Evolutionary conservation across 1,140 invertebrate genomes (phyloP).

Genomic region (Drosophila littoralis): DNA sequence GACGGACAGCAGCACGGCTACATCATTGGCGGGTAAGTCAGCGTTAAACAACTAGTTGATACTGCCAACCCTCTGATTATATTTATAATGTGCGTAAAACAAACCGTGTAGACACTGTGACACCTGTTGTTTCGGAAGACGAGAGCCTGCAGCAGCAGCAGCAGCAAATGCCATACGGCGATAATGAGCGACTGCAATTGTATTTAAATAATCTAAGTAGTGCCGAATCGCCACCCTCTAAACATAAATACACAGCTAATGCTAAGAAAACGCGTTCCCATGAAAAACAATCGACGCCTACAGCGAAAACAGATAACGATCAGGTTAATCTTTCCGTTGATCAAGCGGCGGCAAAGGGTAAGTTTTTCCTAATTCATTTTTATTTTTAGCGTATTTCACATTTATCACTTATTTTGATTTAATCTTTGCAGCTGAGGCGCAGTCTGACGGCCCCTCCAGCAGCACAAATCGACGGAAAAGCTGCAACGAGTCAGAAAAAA

Average conservation of each 20-base stretch:
- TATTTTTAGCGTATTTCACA: conserved; percentile 12
- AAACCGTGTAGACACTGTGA: conserved; percentile 79
- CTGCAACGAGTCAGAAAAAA: conserved; percentile 3
- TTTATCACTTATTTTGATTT: conserved; percentile 59
- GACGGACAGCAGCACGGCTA: conserved; percentile 58
- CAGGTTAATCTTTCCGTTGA: conserved; percentile 46
- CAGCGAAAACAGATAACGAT: background rate
- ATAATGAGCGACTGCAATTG: conserved; percentile 48
- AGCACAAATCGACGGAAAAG: conserved; percentile 1
- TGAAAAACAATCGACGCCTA: conserved; percentile 55
- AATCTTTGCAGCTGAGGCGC: conserved; percentile 52
- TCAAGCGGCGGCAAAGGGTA: conserved; percentile 54
- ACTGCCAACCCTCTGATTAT: conserved; percentile 81
- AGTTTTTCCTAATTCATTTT: conserved; percentile 49
- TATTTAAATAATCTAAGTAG: conserved; percentile 67
- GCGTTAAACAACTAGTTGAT: conserved; percentile 63
- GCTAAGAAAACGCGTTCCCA: conserved; percentile 49
- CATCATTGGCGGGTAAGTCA: conserved; percentile 72
- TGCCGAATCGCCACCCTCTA: conserved; percentile 63
- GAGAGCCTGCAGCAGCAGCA: conserved; percentile 40
- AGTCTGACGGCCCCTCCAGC: conserved; percentile 17
- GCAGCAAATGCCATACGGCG: conserved; percentile 17
- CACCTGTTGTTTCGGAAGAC: conserved; percentile 78
- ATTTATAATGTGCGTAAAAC: conserved; percentile 74
- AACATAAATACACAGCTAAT: conserved; percentile 42